Evolutionary conservation across 2,113 vertebrate species (phyloP).

Genomic region (Eulemur rufifrons): DNA sequence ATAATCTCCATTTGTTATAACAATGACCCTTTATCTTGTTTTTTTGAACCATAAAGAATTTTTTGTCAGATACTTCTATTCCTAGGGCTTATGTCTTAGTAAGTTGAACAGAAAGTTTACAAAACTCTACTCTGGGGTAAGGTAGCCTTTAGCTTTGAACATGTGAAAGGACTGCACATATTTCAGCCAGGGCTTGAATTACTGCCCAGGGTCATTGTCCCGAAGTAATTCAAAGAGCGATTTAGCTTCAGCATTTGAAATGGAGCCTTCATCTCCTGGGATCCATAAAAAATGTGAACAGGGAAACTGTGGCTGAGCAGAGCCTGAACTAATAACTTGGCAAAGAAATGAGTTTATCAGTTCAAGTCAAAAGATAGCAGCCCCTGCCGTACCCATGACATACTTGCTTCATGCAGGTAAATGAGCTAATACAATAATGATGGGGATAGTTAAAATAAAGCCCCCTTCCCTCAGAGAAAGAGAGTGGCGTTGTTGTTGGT

Average conservation of each 20-base stretch:
- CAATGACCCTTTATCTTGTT: constrained; percentile 11
- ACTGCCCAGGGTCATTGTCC: constrained; percentile 34
- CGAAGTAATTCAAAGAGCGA: constrained; percentile 43
- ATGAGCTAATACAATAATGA: not conserved
- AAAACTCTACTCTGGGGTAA: not conserved
- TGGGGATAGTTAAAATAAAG: not conserved
- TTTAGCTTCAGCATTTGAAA: constrained; percentile 53
- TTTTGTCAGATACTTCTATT: not conserved
- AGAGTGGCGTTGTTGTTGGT: not conserved
- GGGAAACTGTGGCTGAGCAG: not conserved
- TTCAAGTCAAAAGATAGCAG: not conserved
- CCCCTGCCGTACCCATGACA: not conserved
- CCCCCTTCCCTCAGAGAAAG: rapidly evolving
- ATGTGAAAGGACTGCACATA: not conserved
- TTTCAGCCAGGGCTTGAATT: constrained; percentile 66
- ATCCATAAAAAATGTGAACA: not conserved
- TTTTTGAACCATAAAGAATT: not conserved
- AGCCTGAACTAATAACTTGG: constrained; percentile 39
- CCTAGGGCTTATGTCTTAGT: not conserved
- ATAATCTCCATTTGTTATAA: constrained; percentile 18
- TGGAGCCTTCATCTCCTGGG: constrained; percentile 32
- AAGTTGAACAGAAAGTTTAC: not conserved
- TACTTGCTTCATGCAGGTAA: not conserved
- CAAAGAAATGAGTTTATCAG: constrained; percentile 44
- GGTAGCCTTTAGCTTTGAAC: not conserved